A percentile compares a stretch with the other conserved stretches of the same genome.
Conservation (phyloP, 1,140 invertebrate species). For the Dryas iulia region DNA sequence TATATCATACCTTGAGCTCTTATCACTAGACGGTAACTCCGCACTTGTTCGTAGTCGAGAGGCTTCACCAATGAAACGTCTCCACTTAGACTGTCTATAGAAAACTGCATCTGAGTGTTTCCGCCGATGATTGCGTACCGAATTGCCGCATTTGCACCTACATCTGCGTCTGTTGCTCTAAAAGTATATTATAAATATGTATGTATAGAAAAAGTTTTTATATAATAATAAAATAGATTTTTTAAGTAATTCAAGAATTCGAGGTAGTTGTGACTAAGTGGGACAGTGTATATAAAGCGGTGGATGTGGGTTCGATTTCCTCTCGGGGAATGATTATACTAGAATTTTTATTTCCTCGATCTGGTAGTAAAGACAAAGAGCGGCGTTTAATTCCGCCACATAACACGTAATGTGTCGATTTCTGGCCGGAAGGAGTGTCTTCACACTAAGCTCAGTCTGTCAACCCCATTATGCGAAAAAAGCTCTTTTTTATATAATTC, state of each 20-base stretch:
- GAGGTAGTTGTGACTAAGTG: background rate
- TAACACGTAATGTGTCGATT: too few species aligned
- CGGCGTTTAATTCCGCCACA: too few species aligned
- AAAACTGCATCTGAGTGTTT: slow-evolving; percentile 95
- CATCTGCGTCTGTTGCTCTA: slow-evolving; percentile 93
- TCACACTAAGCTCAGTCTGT: too few species aligned
- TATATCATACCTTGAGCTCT: slow-evolving; percentile 87
- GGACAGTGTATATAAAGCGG: too few species aligned
- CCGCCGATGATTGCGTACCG: slow-evolving; percentile 97
- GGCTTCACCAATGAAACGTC: slow-evolving; percentile 93
- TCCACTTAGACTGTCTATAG: slow-evolving; percentile 95
- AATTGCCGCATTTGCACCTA: slow-evolving; percentile 94
- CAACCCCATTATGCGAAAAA: too few species aligned
- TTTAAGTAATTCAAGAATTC: background rate
- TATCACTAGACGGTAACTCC: slow-evolving; percentile 93
- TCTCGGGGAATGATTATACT: too few species aligned
- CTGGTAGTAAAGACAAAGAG: too few species aligned
- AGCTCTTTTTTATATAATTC: too few species aligned
- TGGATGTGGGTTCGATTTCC: too few species aligned
- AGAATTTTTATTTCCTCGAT: too few species aligned
- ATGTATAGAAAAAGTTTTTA: background rate
- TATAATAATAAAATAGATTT: background rate
- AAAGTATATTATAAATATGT: background rate
- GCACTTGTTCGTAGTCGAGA: slow-evolving; percentile 93
- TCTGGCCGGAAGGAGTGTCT: too few species aligned